Conservation (phyloP, 2,797 vertebrate species). For the Acestrorhynchus altus region DNA sequence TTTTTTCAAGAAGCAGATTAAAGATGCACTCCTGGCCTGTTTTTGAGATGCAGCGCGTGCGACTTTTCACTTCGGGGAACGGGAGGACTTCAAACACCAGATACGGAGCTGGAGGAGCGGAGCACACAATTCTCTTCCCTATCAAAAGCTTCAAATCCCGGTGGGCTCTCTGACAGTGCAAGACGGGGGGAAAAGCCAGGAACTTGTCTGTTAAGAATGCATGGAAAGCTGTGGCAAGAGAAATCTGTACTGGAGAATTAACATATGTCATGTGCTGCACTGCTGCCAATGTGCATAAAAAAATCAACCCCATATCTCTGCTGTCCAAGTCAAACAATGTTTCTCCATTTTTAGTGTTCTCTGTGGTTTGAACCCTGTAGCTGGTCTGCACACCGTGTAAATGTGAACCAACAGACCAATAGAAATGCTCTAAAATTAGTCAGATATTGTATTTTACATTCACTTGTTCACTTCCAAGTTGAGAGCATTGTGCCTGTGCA, state of each 20-base stretch:
- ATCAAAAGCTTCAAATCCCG: conserved; percentile 48
- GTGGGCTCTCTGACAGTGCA: conserved; percentile 27
- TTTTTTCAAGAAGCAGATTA: conserved; percentile 1
- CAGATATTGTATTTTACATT: too few species aligned
- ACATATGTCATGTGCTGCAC: neutral
- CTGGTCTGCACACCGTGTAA: too few species aligned
- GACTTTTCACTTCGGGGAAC: conserved; percentile 22
- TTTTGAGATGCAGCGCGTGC: conserved; percentile 16
- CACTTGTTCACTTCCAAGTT: too few species aligned
- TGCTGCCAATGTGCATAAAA: neutral
- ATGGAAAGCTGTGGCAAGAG: neutral
- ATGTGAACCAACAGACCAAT: too few species aligned
- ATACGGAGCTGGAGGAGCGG: neutral
- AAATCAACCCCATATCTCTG: too few species aligned
- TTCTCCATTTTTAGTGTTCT: too few species aligned
- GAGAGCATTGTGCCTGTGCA: too few species aligned
- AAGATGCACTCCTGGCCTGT: neutral
- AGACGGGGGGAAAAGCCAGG: neutral
- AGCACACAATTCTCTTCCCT: conserved; percentile 1
- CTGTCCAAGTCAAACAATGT: too few species aligned
- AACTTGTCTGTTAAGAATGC: conserved; percentile 16
- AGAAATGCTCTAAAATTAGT: too few species aligned
- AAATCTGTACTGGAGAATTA: neutral
- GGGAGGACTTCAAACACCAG: conserved; percentile 36
- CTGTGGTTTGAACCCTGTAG: too few species aligned